Evolutionary conservation across 2,888 invertebrate genomes (phyloP), one percentile per base, ranked within the genome.

Genomic region (Philonicus albiceps): DNA sequence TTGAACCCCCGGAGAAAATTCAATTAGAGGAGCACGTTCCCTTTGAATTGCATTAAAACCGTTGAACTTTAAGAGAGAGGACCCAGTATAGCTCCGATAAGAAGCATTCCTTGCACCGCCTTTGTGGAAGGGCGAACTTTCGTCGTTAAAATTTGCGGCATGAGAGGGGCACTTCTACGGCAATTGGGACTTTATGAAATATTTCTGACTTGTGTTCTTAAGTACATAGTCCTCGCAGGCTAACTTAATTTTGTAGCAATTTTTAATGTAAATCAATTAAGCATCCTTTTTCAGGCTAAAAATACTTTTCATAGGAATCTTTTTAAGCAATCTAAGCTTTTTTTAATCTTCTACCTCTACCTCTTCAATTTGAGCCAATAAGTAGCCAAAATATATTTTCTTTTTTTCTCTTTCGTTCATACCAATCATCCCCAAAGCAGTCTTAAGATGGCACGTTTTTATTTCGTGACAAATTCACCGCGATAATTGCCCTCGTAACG

Each of bases 31-130:
- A 64, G 81, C 81, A 55, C 64, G 81, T 55, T 81, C 55, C 19
- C 81, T 81, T 55, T 64, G 81, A 81, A 81, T 53, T 81, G 81
- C 81, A 81, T 81, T 81, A 81, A 81, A 81, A 81, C 7, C 81
- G 81, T 81, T 55, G 81, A 55, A 64, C 81, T 81, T 81, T 34
- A 19, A 19, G 64, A 13, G 34, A 31, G 34, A 34, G 37, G 13
- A 19, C 34, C 19, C 34, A 7, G 55, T 27, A 8, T 19, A n/a
- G 34, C 55, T 43, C 11, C 40, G 53, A 81, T 64, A 81, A 81
- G 81, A 19, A 81, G 31, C 81, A 81, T 64, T 27, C 64, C 11
- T 8, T 27, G 11, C 49, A 34, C 55, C 16, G 22, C 34, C 19
- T 55, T 81, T 22, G 40, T 13, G 31, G 49, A 30, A 19, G 64